Evolutionary conservation across 2,888 invertebrate genomes (phyloP).

Genomic region (Xestoiulus laeticollis): DNA sequence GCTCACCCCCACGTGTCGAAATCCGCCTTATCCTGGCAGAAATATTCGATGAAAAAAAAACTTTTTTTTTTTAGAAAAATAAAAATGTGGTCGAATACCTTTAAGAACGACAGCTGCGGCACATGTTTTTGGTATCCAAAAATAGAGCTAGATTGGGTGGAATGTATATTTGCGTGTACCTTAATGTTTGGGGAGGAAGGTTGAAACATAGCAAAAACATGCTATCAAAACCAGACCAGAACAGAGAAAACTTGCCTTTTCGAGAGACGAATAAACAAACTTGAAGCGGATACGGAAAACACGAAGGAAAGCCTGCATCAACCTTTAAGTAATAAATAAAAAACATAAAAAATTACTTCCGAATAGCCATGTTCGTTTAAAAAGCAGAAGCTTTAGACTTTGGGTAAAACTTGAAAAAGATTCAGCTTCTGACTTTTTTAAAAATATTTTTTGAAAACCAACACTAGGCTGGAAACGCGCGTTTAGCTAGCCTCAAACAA

Average conservation of each 20-base stretch:
- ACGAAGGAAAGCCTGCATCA: not conserved
- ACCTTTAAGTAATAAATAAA: not conserved
- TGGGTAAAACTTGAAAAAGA: not conserved
- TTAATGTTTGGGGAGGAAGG: conserved; percentile 2
- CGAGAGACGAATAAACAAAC: not conserved
- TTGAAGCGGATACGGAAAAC: conserved; percentile 1
- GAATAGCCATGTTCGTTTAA: not conserved
- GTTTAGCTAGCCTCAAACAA: no score
- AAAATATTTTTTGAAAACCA: no score
- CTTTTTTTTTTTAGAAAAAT: not conserved
- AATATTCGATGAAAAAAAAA: not conserved
- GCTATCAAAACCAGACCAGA: conserved; percentile 30
- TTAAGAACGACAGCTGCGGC: not conserved
- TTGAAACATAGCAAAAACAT: conserved; percentile 5
- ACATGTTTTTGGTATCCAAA: not conserved
- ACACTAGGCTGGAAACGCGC: no score
- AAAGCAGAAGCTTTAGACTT: not conserved
- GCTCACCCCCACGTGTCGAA: not conserved
- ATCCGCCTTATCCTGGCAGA: not conserved
- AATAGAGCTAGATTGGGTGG: not conserved
- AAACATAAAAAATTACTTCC: not conserved
- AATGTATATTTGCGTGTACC: conserved; percentile 43
- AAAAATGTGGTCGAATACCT: conserved; percentile 1
- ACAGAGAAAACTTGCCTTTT: conserved; percentile 29
- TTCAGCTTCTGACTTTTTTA: no score